Base-by-base conservation (phyloP, 2,113 vertebrate genomes). In the Atrichornis clamosus region DNA sequence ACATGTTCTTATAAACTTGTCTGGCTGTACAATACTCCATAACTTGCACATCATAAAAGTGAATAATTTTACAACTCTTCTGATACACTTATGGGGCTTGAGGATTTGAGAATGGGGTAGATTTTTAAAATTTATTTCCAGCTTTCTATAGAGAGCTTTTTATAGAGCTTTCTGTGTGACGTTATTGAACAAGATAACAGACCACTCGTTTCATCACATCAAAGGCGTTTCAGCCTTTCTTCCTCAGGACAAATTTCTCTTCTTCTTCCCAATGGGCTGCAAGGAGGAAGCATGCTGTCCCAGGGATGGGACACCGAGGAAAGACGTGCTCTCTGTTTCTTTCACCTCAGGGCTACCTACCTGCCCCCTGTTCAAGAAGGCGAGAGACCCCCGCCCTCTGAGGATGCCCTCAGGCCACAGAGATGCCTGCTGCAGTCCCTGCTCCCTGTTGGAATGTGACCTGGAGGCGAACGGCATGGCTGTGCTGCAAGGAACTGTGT, bases 271-370 rank as follows among this genome's bases (percentile, higher is more conserved):
- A 47, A 82, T 72, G 30, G 9, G 62, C 58, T 80, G 32, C 33
- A 33, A 50, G 52, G 28, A 67, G 10, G 14, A 75, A 39, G 22
- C 0, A 0, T 32, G 15, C 5, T 13, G 15, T 24, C 42, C 63
- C 7, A 14, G 33, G 21, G 14, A 12, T 32, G 16, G 30, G 39
- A 27, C 0, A 2, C 8, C 0, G 0, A 47, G 27, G 7, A 47
- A 81, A 70, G 26, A 33, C 19, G 33, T 70, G 3, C 50, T 49
- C 19, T 24, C 9, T 3, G 1, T 13, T 22, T 56, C 59, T 85
- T 60, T 30, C 0, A 1, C 14, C 33, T 9, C 14, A 30, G 10
- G 44, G 10, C 9, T 83, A 37, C 7, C 58, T 69, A 21, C 19
- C 53, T 3, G 0, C 12, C 41, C 13, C 39, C 7, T 8, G 10